phyloP scores from a whole-genome alignment of 2,113 vertebrate species.

The Mustela nigripes region DNA sequence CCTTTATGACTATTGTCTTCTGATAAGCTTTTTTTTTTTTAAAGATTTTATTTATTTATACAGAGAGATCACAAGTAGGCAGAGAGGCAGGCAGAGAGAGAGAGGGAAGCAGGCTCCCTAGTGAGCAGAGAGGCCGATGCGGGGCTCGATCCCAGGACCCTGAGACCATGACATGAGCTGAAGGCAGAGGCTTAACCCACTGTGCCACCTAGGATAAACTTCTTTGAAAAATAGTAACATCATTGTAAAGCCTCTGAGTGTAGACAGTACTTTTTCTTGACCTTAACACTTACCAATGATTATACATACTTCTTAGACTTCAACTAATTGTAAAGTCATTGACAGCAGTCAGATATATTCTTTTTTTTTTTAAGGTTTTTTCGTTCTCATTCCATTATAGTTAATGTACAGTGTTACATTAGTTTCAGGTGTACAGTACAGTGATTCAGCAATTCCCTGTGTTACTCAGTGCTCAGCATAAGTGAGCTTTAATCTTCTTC shows the following conservation, averaged over 20 bases:
- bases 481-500: neutral
- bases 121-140: too few species aligned
- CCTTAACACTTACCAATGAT: neutral
- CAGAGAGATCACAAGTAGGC: too few species aligned
- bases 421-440: neutral
- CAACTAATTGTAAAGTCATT: neutral
- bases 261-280: neutral
- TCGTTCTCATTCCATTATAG: neutral
- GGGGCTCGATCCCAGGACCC: too few species aligned
- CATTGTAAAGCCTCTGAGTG: neutral
- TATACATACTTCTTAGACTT: neutral
- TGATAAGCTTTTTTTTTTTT: neutral
- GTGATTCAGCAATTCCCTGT: neutral
- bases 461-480: neutral
- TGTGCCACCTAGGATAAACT: neutral
- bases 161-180: too few species aligned
- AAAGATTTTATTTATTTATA: too few species aligned
- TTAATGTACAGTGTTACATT: neutral
- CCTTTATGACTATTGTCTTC: neutral
- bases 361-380: neutral
- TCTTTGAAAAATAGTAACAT: neutral
- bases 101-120: too few species aligned
- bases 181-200: too few species aligned
- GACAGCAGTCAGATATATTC: neutral
- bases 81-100: too few species aligned